Evolutionary conservation across 2,113 vertebrate species (phyloP), one percentile per base, ranked within the genome.

Genomic region (Porphyrio hochstetteri): DNA sequence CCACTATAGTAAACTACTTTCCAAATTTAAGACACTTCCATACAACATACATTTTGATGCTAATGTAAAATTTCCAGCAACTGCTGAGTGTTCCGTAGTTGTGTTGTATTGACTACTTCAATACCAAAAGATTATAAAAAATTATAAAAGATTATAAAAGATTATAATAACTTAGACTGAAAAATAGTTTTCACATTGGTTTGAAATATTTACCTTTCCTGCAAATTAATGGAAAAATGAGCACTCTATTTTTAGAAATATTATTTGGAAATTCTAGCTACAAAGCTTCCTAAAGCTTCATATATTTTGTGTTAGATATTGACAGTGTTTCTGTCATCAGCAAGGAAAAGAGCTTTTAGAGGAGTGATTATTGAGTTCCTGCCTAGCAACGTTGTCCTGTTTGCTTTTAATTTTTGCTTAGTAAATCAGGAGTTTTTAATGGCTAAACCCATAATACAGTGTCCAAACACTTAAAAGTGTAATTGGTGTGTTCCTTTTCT

Each of bases 401-500:
- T 90, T 86, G 36, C 9, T 86, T 85, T 29, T 71, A 61, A 28
- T 64, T 92, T 86, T 86, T 90, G 20, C 75, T 88, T 92, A 42
- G 48, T 77, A 36, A 75, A 81, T 10, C 28, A 50, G 3, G 5
- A 52, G 79, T 55, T 94, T 92, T 89, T 82, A 95, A 78, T 84
- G 12, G 52, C 17, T 35, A 90, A 82, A 64, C 78, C 70, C 16
- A 36, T 77, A 90, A 13, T 17, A 55, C 46, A 76, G 12, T 82
- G 15, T 70, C 70, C 83, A 48, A 84, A 35, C 13, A 93, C 74
- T 92, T 95, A 94, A 59, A 92, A 89, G 61, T 78, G 83, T 15
- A 91, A 90, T 64, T 81, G 56, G 2, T 65, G 8, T 10, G 31
- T 86, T 31, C 11, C 36, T 79, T 84, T 87, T 82, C 75, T 83